phyloP scores from a whole-genome alignment of 2,888 invertebrate genomes.

The Dynastes tityus region DNA sequence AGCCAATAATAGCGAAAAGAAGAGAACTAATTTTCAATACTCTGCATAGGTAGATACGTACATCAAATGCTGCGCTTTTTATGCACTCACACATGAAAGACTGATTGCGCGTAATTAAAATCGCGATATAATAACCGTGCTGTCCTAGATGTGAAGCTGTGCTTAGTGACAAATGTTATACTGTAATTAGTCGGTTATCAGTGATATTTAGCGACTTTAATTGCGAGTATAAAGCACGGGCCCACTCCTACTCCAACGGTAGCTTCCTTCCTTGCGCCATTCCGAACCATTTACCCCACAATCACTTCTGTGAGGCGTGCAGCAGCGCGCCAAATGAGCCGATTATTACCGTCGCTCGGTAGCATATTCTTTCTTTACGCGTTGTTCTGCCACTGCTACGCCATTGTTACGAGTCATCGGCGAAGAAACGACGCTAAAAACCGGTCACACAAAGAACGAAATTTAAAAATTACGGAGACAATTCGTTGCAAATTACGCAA shows the following conservation, averaged over 20 bases:
- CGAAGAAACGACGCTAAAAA: slow-evolving; percentile 45
- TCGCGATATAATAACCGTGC: slow-evolving; percentile 45
- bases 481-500: slow-evolving; percentile 29
- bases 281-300: slow-evolving; percentile 69
- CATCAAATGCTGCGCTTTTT: background rate
- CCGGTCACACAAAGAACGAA: slow-evolving; percentile 30
- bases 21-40: slow-evolving; percentile 36
- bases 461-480: slow-evolving; percentile 41
- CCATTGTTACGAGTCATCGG: slow-evolving; percentile 47
- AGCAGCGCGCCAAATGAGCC: slow-evolving; percentile 63
- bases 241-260: slow-evolving; percentile 60
- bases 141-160: slow-evolving; percentile 34
- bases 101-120: slow-evolving; percentile 44
- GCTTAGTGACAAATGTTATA: slow-evolving; percentile 45
- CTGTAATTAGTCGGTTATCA: slow-evolving; percentile 59
- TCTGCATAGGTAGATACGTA: background rate
- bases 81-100: slow-evolving; percentile 23
- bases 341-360: slow-evolving; percentile 46
- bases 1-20: slow-evolving; percentile 15
- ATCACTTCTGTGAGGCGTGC: slow-evolving; percentile 64
- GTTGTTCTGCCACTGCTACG: slow-evolving; percentile 8
- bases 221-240: slow-evolving; percentile 61
- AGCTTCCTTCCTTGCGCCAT: slow-evolving; percentile 67
- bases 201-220: slow-evolving; percentile 63
- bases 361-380: slow-evolving; percentile 30